Evolutionary conservation across 2,888 invertebrate genomes (phyloP), one percentile per base, ranked within the genome.

Genomic region (Scelioninae gen. 1): DNA sequence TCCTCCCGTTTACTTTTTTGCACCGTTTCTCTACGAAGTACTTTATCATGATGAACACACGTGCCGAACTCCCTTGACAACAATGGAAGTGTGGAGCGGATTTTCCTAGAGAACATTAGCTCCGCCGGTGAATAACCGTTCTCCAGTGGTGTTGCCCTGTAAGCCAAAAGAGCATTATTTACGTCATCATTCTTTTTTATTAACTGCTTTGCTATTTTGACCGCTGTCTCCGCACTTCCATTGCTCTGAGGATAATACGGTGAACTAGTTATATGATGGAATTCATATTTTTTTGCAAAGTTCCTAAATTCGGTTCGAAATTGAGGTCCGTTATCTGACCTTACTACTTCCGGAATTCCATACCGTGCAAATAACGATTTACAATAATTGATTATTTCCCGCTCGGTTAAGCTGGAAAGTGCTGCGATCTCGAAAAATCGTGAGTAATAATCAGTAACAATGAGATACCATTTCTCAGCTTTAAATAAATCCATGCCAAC

Each of bases 171-270:
- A 8, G 47, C 47, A 16, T 15, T 15, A 16, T 16, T 10, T 16
- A 47, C 4, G 16, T 16, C 47, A 3, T 47, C 16, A 15, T 15
- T 16, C 8, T 47, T 47, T 47, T 16, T 16, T 16, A 47, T 5
- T 8, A 47, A 16, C 0, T 47, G 13, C 8, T 47, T 47, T 15
- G 47, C 47, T 16, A 47, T 47, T 16, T 82, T 84, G 0, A 86
- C 85, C 3, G 86, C 84, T 0, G 84, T 82, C 55, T 85, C 85
- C 6, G 74, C 77, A 0, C 55, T 62, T 0, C 85, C 85, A 43
- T 87, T 87, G 38, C 82, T 85, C 38, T 85, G 86, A 5, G 83
- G 68, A 53, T 78, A 85, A 43, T 84, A 69, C 15, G 86, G 85
- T 8, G 85, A 86, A 49, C 87, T 85, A 5, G 84, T 86, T n/a